Evolutionary conservation across 1,140 invertebrate species (phyloP).

Genomic region (Maniola jurtina): DNA sequence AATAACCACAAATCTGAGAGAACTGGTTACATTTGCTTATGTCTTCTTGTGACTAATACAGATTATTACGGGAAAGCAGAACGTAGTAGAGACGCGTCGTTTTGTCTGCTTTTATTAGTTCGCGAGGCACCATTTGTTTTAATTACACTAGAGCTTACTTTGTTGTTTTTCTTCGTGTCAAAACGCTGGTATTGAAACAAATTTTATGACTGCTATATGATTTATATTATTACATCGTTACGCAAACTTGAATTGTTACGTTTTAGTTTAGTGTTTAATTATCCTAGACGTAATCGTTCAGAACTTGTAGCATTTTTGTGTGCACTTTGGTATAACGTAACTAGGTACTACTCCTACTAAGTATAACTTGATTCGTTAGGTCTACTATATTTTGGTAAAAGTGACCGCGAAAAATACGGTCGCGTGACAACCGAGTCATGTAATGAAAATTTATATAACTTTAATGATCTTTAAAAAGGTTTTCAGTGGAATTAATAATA

Average conservation of each 20-base stretch:
- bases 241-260: neutral
- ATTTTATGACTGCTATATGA: conserved; percentile 8
- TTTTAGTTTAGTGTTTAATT: neutral
- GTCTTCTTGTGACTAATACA: conserved; percentile 33
- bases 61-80: conserved; percentile 30
- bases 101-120: conserved; percentile 21
- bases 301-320: neutral
- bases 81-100: conserved; percentile 14
- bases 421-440: neutral
- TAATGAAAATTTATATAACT: neutral
- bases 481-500: neutral
- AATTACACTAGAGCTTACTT: conserved; percentile 11
- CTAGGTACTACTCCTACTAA: too few relatives aligned
- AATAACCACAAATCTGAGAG: conserved; percentile 49
- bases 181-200: conserved; percentile 2
- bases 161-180: conserved; percentile 18
- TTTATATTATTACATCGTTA: neutral
- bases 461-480: neutral
- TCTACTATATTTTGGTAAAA: too few relatives aligned
- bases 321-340: neutral
- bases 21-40: conserved; percentile 45
- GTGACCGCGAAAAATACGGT: neutral
- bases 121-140: conserved; percentile 17
- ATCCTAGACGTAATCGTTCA: neutral
- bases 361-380: too few relatives aligned